Evolutionary conservation across 1,140 invertebrate species (phyloP).

Genomic region (Micrasema longulum): DNA sequence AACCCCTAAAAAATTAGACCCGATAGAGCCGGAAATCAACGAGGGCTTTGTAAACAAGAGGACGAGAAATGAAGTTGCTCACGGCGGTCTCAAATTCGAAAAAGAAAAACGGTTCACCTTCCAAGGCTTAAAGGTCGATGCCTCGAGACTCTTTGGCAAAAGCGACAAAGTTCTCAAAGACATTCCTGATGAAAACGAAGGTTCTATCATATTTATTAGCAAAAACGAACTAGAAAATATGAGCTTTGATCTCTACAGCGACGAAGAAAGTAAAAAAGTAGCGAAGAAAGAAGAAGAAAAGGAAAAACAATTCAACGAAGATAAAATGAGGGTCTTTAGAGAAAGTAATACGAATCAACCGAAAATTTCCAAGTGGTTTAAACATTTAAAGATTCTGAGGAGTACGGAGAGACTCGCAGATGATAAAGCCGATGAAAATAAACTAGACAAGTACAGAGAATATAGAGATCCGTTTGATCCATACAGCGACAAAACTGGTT

Average conservation of each 20-base stretch:
- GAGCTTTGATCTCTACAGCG: conserved; percentile 67
- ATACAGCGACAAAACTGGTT: conserved; percentile 65
- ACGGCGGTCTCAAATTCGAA: conserved; percentile 62
- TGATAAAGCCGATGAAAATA: conserved; percentile 62
- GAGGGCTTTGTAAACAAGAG: conserved; percentile 57
- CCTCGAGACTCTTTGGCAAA: conserved; percentile 66
- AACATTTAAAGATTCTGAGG: conserved; percentile 66
- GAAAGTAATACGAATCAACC: conserved; percentile 63
- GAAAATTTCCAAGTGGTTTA: conserved; percentile 72
- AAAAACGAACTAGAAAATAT: conserved; percentile 72
- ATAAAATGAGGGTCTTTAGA: conserved; percentile 71
- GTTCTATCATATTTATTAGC: conserved; percentile 73
- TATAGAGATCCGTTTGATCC: conserved; percentile 67
- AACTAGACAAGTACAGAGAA: conserved; percentile 62
- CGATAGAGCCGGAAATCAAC: neutral
- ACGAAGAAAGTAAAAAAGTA: conserved; percentile 60
- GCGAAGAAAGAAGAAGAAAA: conserved; percentile 58
- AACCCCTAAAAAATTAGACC: conserved; percentile 44
- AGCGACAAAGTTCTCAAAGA: conserved; percentile 68
- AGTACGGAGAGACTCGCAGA: conserved; percentile 63
- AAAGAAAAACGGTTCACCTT: conserved; percentile 68
- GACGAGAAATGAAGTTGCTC: conserved; percentile 64
- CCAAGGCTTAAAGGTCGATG: conserved; percentile 67
- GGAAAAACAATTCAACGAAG: conserved; percentile 61
- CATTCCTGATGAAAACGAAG: conserved; percentile 72